A percentile compares a stretch with the other conserved stretches of the same genome.
phyloP scores from a whole-genome alignment of 1,140 invertebrate genomes.

The Euschistus heros region DNA sequence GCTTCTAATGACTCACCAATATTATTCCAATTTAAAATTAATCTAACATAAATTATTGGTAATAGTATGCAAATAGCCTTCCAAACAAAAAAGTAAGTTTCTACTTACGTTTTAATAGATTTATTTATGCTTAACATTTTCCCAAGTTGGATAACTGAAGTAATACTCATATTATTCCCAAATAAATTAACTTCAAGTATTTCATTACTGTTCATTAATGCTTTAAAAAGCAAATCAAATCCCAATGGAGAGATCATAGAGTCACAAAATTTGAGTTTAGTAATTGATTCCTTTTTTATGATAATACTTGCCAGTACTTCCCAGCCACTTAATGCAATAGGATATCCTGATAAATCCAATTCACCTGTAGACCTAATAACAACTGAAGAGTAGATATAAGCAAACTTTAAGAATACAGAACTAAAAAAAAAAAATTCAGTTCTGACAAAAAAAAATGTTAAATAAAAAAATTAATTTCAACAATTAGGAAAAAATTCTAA shows the following conservation, averaged over 20 bases:
- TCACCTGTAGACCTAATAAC: not conserved
- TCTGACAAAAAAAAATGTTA: too few relatives aligned
- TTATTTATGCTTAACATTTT: not conserved
- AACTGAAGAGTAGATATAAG: too few relatives aligned
- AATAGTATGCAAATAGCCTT: not conserved
- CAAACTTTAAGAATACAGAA: too few relatives aligned
- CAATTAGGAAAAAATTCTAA: too few relatives aligned
- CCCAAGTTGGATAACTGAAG: not conserved
- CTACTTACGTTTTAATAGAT: not conserved
- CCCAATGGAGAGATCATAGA: not conserved
- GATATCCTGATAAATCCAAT: slow-evolving; percentile 1
- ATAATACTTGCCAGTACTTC: not conserved
- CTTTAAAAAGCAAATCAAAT: not conserved
- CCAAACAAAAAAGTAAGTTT: not conserved
- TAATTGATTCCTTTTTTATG: not conserved
- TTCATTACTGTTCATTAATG: not conserved
- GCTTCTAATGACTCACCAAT: not conserved
- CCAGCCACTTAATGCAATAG: not conserved
- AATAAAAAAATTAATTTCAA: too few relatives aligned
- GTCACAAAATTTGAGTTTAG: not conserved
- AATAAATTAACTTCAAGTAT: not conserved
- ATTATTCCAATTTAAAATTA: slow-evolving; percentile 1
- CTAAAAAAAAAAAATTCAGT: too few relatives aligned
- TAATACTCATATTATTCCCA: not conserved
- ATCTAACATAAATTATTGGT: not conserved